A percentile compares a stretch with the other conserved stretches of the same genome.
phyloP scores from a whole-genome alignment of 2,888 invertebrate genomes.

The Helobdella robusta region DNA sequence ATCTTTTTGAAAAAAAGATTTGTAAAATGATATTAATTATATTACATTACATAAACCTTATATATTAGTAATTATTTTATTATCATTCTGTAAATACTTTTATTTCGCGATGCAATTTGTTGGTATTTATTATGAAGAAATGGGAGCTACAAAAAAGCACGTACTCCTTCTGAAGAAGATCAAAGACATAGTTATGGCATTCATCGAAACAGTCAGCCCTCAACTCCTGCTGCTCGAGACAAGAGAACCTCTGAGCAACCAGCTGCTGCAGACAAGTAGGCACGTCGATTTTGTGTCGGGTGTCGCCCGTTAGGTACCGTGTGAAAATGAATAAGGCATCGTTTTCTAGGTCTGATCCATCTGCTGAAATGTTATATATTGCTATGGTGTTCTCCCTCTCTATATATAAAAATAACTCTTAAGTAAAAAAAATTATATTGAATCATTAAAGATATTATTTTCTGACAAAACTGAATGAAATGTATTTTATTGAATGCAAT shows the following conservation, averaged over 20 bases:
- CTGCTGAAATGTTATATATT: no score
- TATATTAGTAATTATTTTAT: no score
- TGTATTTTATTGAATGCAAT: no score
- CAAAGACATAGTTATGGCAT: constrained; percentile 62
- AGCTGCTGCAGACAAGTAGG: constrained; percentile 47
- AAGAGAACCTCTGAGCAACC: constrained; percentile 56
- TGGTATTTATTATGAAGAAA: no score
- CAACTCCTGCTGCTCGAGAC: background rate
- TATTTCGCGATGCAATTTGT: no score
- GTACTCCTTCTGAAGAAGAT: constrained; percentile 62
- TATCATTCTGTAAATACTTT: no score
- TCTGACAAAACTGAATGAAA: no score
- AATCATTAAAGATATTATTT: no score
- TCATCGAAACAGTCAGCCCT: constrained; percentile 62
- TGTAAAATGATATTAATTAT: background rate
- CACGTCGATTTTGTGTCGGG: constrained; percentile 51
- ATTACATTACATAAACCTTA: background rate
- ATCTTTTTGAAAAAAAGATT: constrained; percentile 46
- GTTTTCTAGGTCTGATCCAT: constrained; percentile 48
- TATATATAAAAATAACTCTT: no score
- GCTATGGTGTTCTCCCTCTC: no score
- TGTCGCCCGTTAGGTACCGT: constrained; percentile 66
- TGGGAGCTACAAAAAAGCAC: no score
- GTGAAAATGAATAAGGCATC: constrained; percentile 65
- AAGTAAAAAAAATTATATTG: no score